phyloP scores from a whole-genome alignment of 92 coral and sea anemone species.

The Diadumene lineata region DNA sequence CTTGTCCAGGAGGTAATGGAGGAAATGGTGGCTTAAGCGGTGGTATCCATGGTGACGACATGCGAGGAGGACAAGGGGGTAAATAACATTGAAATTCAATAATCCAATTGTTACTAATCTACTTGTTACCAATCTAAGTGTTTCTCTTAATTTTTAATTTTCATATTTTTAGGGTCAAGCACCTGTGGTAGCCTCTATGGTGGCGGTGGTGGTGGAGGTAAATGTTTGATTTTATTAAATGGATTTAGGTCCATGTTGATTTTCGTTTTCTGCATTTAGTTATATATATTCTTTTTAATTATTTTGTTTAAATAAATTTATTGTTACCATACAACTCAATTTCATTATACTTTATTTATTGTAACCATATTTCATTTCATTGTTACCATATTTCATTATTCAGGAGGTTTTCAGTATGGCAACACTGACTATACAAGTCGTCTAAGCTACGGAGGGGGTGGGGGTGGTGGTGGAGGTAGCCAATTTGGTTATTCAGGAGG shows the following conservation, averaged over 20 bases:
- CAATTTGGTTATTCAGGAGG: constrained; percentile 42
- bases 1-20: constrained; percentile 26
- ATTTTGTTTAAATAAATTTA: too few species aligned
- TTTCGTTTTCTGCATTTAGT: background rate
- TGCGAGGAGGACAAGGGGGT: constrained; percentile 19
- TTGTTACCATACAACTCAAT: background rate
- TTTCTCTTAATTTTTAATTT: background rate
- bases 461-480: constrained; percentile 66
- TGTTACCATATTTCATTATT: too few species aligned
- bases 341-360: too few species aligned
- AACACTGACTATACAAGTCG: constrained; percentile 28
- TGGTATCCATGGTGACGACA: constrained; percentile 25
- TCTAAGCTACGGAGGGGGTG: constrained; percentile 67
- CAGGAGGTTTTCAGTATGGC: constrained; percentile 65
- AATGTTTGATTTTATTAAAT: background rate
- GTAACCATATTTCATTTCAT: background rate
- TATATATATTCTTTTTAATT: too few species aligned
- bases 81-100: too few species aligned
- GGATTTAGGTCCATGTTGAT: background rate
- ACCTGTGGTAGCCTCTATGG: background rate
- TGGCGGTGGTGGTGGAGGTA: background rate
- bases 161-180: background rate
- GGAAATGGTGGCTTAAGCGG: constrained; percentile 42
- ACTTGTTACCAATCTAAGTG: background rate
- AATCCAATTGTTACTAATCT: too few species aligned